These are phyloP conservation scores for Pardalotus punctatus DNA, from an alignment of 2,113 vertebrate species.

Conservation along the genomic window DNA sequence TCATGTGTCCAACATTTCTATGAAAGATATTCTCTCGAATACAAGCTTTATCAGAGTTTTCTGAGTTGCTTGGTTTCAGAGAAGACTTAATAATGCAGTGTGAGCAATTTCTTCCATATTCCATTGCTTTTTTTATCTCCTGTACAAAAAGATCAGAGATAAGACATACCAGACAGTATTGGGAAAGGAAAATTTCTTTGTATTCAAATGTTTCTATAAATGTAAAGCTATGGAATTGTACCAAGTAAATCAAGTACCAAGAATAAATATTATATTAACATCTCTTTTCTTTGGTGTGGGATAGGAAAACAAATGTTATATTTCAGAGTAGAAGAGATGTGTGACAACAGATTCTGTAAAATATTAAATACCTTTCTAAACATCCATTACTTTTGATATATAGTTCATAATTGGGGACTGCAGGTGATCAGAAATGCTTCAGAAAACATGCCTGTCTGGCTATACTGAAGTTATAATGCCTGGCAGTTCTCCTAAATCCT, in stretches of 20 bases:
- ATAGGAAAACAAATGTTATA: background rate
- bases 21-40: background rate
- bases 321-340: background rate
- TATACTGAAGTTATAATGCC: background rate
- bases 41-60: background rate
- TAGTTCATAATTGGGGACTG: background rate
- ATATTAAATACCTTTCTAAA: background rate
- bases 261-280: background rate
- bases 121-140: background rate
- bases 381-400: background rate
- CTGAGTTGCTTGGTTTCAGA: background rate
- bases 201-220: background rate
- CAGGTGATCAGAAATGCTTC: background rate
- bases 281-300: fast-evolving
- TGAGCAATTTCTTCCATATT: background rate
- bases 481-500: background rate
- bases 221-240: background rate
- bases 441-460: background rate
- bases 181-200: background rate
- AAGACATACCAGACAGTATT: background rate
- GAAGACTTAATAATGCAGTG: background rate
- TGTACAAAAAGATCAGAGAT: background rate
- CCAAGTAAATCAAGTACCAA: background rate
- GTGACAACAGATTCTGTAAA: background rate
- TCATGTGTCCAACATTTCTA: background rate